Evolutionary conservation across 2,888 invertebrate species (phyloP).

Genomic region (Scelioninae gen. 2): DNA sequence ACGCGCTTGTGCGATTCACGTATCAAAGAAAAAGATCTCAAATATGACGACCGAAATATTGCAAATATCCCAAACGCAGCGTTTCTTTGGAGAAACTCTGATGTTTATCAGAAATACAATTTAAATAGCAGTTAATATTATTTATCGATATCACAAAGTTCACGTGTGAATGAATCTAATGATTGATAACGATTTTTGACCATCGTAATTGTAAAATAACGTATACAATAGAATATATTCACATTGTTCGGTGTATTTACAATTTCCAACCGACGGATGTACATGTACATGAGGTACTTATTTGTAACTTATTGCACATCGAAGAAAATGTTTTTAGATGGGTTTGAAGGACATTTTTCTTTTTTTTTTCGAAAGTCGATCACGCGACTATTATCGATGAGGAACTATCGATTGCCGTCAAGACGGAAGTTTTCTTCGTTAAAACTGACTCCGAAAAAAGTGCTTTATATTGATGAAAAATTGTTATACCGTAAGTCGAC

Average conservation of each 20-base stretch:
- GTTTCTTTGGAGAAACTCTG: neutral
- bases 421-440: constrained; percentile 8
- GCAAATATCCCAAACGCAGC: neutral
- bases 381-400: constrained; percentile 3
- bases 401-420: constrained; percentile 6
- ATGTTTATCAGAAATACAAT: neutral
- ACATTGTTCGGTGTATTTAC: constrained; percentile 42
- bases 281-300: constrained; percentile 23
- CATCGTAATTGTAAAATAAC: constrained; percentile 41
- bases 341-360: constrained; percentile 13
- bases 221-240: constrained; percentile 37
- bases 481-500: neutral
- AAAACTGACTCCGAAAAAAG: constrained; percentile 9
- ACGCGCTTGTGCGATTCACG: no score
- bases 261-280: constrained; percentile 22
- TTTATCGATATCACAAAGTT: neutral
- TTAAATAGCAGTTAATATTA: neutral
- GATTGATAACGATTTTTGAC: constrained; percentile 26
- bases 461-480: constrained; percentile 2
- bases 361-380: constrained; percentile 18
- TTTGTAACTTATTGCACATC: constrained; percentile 29
- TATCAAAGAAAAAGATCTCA: no score
- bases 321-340: constrained; percentile 19
- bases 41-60: no score
- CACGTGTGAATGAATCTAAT: constrained; percentile 8